Conservation (phyloP, 2,797 vertebrate species). For the Lepilemur ruficaudatus region DNA sequence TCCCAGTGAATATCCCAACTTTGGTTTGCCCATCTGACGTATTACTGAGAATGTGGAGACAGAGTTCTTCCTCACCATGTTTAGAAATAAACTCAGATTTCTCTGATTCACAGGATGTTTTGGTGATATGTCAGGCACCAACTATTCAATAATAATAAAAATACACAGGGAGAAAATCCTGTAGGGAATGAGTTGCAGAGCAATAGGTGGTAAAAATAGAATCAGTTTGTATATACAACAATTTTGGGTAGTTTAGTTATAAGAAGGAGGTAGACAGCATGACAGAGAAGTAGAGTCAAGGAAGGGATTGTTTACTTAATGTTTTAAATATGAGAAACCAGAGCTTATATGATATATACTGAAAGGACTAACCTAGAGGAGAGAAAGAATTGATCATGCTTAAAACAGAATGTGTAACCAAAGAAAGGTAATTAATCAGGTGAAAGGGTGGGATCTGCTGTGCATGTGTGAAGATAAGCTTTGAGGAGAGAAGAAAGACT, state of each 20-base stretch:
- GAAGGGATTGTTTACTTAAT: neutral
- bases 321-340: neutral
- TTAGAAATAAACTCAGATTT: neutral
- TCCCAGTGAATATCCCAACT: too few relatives aligned
- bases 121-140: neutral
- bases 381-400: neutral
- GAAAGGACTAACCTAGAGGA: neutral
- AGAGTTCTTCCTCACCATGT: neutral
- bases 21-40: fast-evolving
- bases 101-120: neutral
- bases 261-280: neutral
- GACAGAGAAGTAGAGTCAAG: neutral
- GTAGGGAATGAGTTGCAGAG: neutral
- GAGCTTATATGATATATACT: neutral
- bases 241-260: neutral
- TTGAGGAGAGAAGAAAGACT: neutral
- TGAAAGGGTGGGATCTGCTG: too few relatives aligned
- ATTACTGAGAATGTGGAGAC: neutral
- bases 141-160: neutral
- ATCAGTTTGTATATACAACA: neutral
- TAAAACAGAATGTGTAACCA: neutral
- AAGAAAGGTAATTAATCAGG: neutral
- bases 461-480: neutral
- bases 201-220: neutral
- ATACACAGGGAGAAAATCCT: neutral